Conservation (phyloP, 2,888 invertebrate genomes). For the Minunthozetes semirufus region DNA sequence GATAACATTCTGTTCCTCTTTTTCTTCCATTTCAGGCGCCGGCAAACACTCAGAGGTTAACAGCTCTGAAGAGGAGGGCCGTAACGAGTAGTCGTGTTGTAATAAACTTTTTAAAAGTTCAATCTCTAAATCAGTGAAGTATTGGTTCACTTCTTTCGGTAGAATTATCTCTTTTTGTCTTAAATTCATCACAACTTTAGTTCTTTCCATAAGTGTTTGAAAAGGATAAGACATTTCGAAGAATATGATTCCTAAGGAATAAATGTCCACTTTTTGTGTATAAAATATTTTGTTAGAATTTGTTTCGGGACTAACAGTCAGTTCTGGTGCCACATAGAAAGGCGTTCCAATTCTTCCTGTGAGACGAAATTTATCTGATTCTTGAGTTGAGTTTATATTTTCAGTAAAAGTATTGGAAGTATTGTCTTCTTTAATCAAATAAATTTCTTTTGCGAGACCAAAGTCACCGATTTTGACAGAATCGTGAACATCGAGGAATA, state of each 20-base stretch:
- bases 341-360: slow-evolving; percentile 70
- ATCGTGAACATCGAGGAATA: slow-evolving; percentile 82
- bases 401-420: not conserved
- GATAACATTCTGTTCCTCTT: slow-evolving; percentile 71
- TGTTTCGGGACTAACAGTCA: slow-evolving; percentile 48
- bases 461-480: slow-evolving; percentile 98
- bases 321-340: slow-evolving; percentile 89
- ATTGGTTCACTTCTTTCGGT: slow-evolving; percentile 61
- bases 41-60: slow-evolving; percentile 75
- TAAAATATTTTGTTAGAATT: slow-evolving; percentile 32
- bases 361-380: not conserved
- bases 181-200: slow-evolving; percentile 65
- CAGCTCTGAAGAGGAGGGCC: slow-evolving; percentile 79
- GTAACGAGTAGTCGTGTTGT: slow-evolving; percentile 70
- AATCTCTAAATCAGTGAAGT: slow-evolving; percentile 47
- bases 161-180: slow-evolving; percentile 63
- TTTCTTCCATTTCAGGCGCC: slow-evolving; percentile 75
- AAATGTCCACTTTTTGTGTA: slow-evolving; percentile 64
- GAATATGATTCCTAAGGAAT: slow-evolving; percentile 80
- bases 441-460: slow-evolving; percentile 77
- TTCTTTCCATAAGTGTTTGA: slow-evolving; percentile 84
- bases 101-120: slow-evolving; percentile 61
- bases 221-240: slow-evolving; percentile 91
- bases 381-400: not conserved
- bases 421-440: slow-evolving; percentile 50